Percentiles rank a stretch among this genome's conserved stretches.
Conservation (phyloP, 2,888 invertebrate genomes). For the Sphecodes monilicornis region DNA sequence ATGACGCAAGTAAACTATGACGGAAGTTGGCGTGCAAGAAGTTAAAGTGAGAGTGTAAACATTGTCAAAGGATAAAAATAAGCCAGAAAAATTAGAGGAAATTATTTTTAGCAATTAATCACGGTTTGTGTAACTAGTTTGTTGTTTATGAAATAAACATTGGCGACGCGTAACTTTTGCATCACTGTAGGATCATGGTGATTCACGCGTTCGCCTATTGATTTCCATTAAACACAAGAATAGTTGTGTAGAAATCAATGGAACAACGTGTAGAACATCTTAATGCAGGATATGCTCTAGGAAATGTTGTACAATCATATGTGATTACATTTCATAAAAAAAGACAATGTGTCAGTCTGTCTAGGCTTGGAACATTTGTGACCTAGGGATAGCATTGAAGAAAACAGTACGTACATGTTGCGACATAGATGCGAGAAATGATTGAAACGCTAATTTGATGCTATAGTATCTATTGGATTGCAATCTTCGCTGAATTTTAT, state of each 20-base stretch:
- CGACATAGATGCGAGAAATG: neutral
- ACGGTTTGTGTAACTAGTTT: neutral
- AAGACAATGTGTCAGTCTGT: neutral
- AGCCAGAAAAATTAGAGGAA: neutral
- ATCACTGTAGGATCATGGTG: conserved; percentile 43
- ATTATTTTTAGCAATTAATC: conserved; percentile 4
- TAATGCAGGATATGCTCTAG: neutral
- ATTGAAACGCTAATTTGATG: neutral
- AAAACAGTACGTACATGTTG: neutral
- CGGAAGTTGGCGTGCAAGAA: conserved; percentile 25
- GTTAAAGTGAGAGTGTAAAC: conserved; percentile 23
- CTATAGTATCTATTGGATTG: conserved; percentile 2
- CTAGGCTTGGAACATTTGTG: neutral
- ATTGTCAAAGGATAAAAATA: conserved; percentile 32
- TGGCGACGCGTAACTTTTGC: conserved; percentile 26
- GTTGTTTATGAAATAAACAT: neutral
- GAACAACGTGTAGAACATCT: conserved; percentile 19
- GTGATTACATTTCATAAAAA: conserved; percentile 13
- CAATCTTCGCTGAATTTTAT: neutral
- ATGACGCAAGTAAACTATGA: conserved; percentile 15
- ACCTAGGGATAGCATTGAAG: neutral
- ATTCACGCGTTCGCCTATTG: conserved; percentile 74
- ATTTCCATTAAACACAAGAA: conserved; percentile 75
- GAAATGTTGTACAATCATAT: conserved; percentile 4
- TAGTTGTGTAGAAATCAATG: conserved; percentile 66